Evolutionary conservation across 2,797 vertebrate species (phyloP), one percentile per base, ranked within the genome.

Genomic region (Anniella stebbinsi): DNA sequence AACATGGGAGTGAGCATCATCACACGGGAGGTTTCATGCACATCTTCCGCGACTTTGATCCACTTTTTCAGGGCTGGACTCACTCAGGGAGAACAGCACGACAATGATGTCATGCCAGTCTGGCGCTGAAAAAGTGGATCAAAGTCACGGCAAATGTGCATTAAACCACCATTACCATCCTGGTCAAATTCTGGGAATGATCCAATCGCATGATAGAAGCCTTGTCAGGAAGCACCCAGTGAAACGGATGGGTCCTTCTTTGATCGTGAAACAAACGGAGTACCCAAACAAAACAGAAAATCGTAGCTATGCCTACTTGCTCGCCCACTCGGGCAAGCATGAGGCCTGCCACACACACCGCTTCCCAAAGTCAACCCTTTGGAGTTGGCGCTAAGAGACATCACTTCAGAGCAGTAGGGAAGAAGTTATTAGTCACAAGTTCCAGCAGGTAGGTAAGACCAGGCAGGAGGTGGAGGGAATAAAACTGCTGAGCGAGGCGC

Each of bases 401-500:
- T 1, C 2, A 21, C 15, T 25, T 48, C n/a, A 60, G 28, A 63
- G 45, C 63, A 51, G 45, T 15, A 36, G 72, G 6, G 77, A 83
- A 67, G 41, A 54, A 33, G 23, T 1, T 48, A 1, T 84, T 33
- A 48, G 60, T 51, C 36, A 48, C 51, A 45, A 84, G 80, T 73
- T 60, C 77, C 66, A 72, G 41, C 75, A 84, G 76, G 85, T 48
- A 70, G 51, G 69, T 38, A 45, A 36, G 48, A 36, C 67, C 45
- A 66, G 25, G 33, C 60, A 76, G 76, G n/a, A 69, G 41, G 73
- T 80, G 87, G 63, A 28, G 45, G 66, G 54, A 76, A 45, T 36
- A 54, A 81, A 88, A 63, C 54, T 69, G 75, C 83, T 84, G 81
- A 77, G 73, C 66, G 87, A 88, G 87, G 57, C 54, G 28, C 33